phyloP scores from a whole-genome alignment of 2,888 invertebrate genomes.

The Harmothoe impar region DNA sequence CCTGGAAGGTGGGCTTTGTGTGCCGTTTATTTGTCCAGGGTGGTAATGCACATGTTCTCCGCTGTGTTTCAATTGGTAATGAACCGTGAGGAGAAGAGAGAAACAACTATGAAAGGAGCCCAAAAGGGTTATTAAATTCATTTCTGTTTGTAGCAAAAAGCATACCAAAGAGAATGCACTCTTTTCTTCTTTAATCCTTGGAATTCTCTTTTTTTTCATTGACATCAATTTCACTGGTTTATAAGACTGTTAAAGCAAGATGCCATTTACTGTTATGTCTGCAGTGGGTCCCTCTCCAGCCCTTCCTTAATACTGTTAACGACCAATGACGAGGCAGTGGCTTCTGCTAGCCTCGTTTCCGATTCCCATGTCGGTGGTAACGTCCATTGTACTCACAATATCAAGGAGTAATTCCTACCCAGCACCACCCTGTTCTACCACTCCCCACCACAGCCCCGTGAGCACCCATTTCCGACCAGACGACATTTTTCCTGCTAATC shows the following conservation, averaged over 20 bases:
- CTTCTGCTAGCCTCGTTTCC: background rate
- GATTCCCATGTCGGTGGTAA: background rate
- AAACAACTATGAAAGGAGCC: background rate
- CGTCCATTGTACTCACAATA: background rate
- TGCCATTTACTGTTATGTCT: no score
- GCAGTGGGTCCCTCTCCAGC: background rate
- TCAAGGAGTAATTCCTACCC: constrained; percentile 15
- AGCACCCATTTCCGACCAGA: background rate
- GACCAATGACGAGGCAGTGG: background rate
- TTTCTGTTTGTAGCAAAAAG: background rate
- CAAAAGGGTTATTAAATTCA: background rate
- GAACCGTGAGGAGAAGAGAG: background rate
- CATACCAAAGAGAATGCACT: background rate
- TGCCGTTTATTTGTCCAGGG: background rate
- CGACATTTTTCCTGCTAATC: constrained; percentile 9
- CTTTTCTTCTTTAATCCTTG: background rate
- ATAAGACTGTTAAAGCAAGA: no score
- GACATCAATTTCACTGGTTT: background rate
- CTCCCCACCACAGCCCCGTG: background rate
- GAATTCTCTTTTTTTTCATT: background rate
- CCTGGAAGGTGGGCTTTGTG: background rate
- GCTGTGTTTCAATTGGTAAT: background rate
- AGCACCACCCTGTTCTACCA: background rate
- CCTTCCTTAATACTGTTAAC: background rate
- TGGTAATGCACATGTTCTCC: background rate